These are phyloP conservation scores for Celastrina argiolus DNA, from an alignment of 2,888 invertebrate species.

Conservation along the genomic window DNA sequence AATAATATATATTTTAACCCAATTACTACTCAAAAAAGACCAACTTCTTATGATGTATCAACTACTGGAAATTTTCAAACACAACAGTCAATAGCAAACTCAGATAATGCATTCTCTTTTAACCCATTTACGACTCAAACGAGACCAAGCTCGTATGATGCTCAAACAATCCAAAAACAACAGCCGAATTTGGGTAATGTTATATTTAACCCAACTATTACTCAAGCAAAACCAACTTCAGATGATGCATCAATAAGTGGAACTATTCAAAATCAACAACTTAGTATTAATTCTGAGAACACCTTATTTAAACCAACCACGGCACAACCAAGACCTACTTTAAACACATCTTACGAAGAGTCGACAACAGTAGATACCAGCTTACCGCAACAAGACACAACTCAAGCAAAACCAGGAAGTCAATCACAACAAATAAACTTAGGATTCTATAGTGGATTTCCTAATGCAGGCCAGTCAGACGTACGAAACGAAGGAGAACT, in stretches of 20 bases:
- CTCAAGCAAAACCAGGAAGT: background rate
- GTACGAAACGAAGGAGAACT: background rate
- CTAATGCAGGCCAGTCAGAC: background rate
- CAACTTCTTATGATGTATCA: background rate
- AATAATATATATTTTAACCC: background rate
- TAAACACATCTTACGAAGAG: background rate
- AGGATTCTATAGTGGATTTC: background rate
- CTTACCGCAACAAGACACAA: background rate
- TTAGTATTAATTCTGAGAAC: background rate
- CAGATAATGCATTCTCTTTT: background rate
- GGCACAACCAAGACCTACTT: background rate
- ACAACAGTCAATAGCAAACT: background rate
- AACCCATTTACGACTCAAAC: too few species aligned
- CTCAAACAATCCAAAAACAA: too few species aligned
- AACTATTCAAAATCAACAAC: background rate
- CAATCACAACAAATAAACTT: background rate
- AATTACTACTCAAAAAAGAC: background rate
- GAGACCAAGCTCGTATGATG: too few species aligned
- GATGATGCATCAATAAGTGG: slow-evolving; percentile 16
- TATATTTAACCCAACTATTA: too few species aligned
- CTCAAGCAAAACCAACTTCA: slow-evolving; percentile 17
- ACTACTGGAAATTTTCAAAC: background rate
- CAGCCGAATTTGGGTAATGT: too few species aligned
- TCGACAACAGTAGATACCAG: background rate
- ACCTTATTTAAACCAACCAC: background rate